Evolutionary conservation across 2,888 invertebrate genomes (phyloP), one percentile per base, ranked within the genome.

Genomic region (Phorcus lineatus): DNA sequence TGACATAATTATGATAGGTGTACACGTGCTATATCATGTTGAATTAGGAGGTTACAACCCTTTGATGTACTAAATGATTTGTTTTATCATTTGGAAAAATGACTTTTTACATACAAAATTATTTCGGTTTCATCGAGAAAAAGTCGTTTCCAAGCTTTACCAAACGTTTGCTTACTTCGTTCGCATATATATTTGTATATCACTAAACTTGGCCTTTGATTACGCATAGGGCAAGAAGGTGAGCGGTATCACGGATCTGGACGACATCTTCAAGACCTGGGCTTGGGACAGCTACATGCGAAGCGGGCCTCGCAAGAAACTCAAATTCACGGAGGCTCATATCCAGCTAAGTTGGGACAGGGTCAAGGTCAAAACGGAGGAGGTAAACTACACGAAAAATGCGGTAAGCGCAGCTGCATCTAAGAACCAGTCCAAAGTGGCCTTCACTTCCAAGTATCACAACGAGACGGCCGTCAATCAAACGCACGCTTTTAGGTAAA

Each of bases 191-290:
- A n/a, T n/a, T n/a, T n/a, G n/a, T n/a, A n/a, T n/a, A n/a, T n/a
- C n/a, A n/a, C n/a, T n/a, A n/a, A n/a, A n/a, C n/a, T n/a, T n/a
- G n/a, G n/a, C n/a, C n/a, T n/a, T n/a, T n/a, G n/a, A n/a, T n/a
- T n/a, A n/a, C n/a, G n/a, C n/a, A n/a, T n/a, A 36, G 36, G 36
- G 36, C 36, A 74, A 40, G 74, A 36, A 11, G 17, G 19, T 22
- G 22, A 22, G 52, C 28, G 74, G 22, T 7, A 36, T 17, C 24
- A 76, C 76, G 17, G 76, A 76, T 24, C 31, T 76, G 31, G 76
- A 76, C 13, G 53, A 47, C 17, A 6, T 76, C 28, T 31, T 76
- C 6, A 54, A 76, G 24, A 52, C 76, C 19, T 76, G 76, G 76
- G 76, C 76, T 16, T 76, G 76, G 76, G 76, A 55, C 16, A 54